These are phyloP conservation scores for Sphaeridia pumilis DNA, from an alignment of 2,888 invertebrate genomes.

Conservation along the genomic window DNA sequence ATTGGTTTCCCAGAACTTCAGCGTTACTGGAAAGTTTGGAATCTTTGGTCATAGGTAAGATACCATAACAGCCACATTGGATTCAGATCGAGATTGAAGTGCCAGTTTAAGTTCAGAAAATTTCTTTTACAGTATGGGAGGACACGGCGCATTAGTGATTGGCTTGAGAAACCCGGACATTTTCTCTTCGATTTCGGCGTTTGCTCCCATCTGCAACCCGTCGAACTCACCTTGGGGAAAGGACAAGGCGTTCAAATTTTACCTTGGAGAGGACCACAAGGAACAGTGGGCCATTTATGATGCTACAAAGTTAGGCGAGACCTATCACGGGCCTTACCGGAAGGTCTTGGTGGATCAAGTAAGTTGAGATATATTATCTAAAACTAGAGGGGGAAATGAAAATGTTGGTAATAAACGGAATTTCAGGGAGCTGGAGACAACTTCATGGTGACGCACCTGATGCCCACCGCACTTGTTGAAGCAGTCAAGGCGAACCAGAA, in stretches of 20 bases:
- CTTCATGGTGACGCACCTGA: conserved; percentile 64
- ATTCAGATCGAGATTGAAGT: too few species aligned
- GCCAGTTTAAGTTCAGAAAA: background rate
- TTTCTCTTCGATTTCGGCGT: conserved; percentile 62
- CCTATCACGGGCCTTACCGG: conserved; percentile 70
- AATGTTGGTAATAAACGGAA: too few species aligned
- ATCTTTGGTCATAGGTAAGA: conserved; percentile 47
- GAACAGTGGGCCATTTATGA: conserved; percentile 72
- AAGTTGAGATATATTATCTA: conserved; percentile 32
- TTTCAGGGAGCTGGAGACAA: conserved; percentile 77
- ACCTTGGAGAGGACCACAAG: conserved; percentile 50
- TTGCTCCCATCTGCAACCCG: conserved; percentile 90
- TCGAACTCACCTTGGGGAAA: conserved; percentile 71
- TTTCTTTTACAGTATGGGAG: conserved; percentile 77
- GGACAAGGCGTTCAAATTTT: conserved; percentile 65
- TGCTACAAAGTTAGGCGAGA: conserved; percentile 66
- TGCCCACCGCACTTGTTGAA: conserved; percentile 68
- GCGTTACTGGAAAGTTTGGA: conserved; percentile 40
- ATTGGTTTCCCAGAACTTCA: conserved; percentile 63
- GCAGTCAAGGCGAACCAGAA: conserved; percentile 40
- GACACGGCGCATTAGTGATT: conserved; percentile 87
- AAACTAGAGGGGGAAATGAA: too few species aligned
- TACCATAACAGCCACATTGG: too few species aligned
- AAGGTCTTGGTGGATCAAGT: conserved; percentile 85
- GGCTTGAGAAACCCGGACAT: conserved; percentile 72